phyloP scores from a whole-genome alignment of 2,113 vertebrate species.

The Stomatorhinus ivindoensis region DNA sequence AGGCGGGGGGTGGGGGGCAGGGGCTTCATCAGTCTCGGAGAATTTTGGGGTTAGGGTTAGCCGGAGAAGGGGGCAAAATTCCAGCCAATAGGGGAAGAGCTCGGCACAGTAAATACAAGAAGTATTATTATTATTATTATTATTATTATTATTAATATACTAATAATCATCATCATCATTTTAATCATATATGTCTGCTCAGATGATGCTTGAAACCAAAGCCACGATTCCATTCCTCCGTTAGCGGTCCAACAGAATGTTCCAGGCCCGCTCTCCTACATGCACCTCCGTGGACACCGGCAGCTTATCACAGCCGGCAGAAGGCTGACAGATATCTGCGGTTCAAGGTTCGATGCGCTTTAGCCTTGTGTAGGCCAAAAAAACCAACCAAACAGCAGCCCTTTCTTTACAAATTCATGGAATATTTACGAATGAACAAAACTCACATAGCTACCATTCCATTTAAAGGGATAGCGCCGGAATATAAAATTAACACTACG shows the following conservation, averaged over 20 bases:
- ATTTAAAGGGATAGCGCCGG: not conserved
- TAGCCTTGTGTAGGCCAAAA: not conserved
- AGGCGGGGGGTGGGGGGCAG: not conserved
- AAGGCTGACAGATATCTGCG: not conserved
- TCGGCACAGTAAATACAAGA: not conserved
- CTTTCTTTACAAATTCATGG: too few species aligned
- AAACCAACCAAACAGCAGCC: not conserved
- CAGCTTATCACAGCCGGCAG: not conserved
- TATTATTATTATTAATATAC: not conserved
- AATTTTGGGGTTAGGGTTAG: not conserved
- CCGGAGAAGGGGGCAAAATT: not conserved
- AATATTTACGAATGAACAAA: not conserved
- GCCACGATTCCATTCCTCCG: not conserved
- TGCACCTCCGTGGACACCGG: not conserved
- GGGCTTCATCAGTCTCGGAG: not conserved
- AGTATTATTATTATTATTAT: not conserved
- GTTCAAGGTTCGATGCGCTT: not conserved
- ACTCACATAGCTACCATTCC: not conserved
- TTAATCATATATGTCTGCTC: not conserved
- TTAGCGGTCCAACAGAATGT: not conserved
- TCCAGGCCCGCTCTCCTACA: not conserved
- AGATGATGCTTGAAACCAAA: not conserved
- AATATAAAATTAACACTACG: not conserved
- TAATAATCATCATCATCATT: not conserved
- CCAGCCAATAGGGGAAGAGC: not conserved